Evolutionary conservation across 2,113 vertebrate genomes (phyloP).

Genomic region (Pseudolaguvia tuberculata): DNA sequence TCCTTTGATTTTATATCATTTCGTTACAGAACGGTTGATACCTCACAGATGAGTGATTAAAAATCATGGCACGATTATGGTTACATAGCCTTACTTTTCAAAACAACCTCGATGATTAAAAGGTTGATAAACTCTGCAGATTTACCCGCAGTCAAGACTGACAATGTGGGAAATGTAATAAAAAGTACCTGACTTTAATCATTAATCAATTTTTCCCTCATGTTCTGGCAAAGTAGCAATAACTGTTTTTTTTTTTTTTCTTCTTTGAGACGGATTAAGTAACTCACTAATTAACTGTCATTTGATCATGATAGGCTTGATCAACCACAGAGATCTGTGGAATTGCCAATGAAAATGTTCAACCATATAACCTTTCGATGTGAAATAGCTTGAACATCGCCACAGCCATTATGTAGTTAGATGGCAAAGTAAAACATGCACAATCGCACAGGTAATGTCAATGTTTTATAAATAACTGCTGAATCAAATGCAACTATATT

Average conservation of each 20-base stretch:
- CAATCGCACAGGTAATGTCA: background rate
- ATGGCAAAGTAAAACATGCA: background rate
- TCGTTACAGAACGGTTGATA: background rate
- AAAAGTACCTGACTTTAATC: background rate
- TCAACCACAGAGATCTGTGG: background rate
- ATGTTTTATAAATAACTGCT: background rate
- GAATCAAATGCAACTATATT: background rate
- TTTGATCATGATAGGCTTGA: background rate
- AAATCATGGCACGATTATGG: background rate
- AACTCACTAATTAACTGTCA: background rate
- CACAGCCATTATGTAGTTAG: background rate
- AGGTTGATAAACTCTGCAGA: background rate
- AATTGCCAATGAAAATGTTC: background rate
- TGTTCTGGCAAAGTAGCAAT: background rate
- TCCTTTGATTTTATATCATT: background rate
- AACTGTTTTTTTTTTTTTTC: background rate
- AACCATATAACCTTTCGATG: background rate
- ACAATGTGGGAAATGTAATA: background rate
- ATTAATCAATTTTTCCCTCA: background rate
- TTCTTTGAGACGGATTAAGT: background rate
- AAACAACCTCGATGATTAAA: background rate
- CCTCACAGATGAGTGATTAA: background rate
- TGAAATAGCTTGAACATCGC: background rate
- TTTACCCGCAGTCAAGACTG: background rate
- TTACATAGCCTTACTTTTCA: background rate